These are phyloP conservation scores for Athalia rosae DNA, from an alignment of 2,888 invertebrate genomes.

Conservation along the genomic window DNA sequence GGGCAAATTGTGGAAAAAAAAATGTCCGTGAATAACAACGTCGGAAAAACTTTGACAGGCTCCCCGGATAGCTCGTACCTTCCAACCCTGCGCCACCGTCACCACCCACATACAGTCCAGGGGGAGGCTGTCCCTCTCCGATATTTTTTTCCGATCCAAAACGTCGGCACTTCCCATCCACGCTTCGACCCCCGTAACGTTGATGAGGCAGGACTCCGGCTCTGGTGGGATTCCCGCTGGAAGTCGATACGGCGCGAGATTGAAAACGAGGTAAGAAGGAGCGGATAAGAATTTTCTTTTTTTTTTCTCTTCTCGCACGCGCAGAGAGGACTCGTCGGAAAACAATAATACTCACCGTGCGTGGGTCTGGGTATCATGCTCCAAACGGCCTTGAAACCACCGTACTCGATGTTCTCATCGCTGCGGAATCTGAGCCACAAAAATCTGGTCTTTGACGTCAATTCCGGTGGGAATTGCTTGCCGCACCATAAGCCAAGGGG, in stretches of 20 bases:
- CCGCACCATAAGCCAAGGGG: slow-evolving; percentile 83
- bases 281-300: not conserved
- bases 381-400: slow-evolving; percentile 87
- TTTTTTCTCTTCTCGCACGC: not conserved
- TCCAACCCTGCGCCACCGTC: slow-evolving; percentile 78
- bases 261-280: not conserved
- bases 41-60: not conserved
- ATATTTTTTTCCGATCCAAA: slow-evolving; percentile 74
- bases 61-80: slow-evolving; percentile 74
- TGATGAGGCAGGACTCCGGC: slow-evolving; percentile 78
- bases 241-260: not conserved
- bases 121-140: slow-evolving; percentile 76
- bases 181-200: slow-evolving; percentile 75
- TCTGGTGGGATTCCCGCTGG: slow-evolving; percentile 75
- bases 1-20: not conserved
- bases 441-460: slow-evolving; percentile 83
- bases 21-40: not conserved
- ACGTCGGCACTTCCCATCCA: slow-evolving; percentile 76
- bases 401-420: slow-evolving; percentile 87
- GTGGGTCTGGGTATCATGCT: slow-evolving; percentile 79
- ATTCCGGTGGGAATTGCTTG: slow-evolving; percentile 81
- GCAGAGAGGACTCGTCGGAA: not conserved
- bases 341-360: slow-evolving; percentile 74
- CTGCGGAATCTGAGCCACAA: slow-evolving; percentile 87
- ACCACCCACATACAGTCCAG: slow-evolving; percentile 87